A percentile compares a stretch with the other conserved stretches of the same genome.
Conservation (phyloP, 35 echinoderm and acorn worm species). For the Ophioderma brevispina region DNA sequence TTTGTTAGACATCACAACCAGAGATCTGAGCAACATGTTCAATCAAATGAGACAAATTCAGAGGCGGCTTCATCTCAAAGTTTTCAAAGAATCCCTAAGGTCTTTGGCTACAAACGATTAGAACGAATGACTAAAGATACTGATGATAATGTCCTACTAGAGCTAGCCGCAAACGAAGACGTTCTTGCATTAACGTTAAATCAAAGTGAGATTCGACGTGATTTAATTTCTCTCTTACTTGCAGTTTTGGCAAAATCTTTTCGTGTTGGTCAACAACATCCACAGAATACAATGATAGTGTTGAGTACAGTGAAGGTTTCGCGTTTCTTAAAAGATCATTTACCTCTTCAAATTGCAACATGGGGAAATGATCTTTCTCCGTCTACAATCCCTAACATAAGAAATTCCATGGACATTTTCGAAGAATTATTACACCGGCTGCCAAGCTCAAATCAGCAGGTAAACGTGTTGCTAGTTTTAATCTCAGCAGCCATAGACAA, state of each 20-base stretch:
- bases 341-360: constrained; percentile 22
- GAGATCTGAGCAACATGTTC: too few relatives aligned
- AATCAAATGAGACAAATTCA: too few relatives aligned
- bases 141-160: background rate
- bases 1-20: too few relatives aligned
- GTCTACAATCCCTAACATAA: background rate
- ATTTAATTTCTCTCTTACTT: background rate
- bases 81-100: too few relatives aligned
- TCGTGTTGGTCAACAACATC: background rate
- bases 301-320: constrained; percentile 43
- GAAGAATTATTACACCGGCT: constrained; percentile 10
- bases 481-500: constrained; percentile 29
- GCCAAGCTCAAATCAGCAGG: constrained; percentile 35
- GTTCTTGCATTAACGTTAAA: background rate
- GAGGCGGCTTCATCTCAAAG: too few relatives aligned
- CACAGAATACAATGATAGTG: constrained; percentile 7
- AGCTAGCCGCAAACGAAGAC: background rate
- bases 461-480: constrained; percentile 39
- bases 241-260: background rate
- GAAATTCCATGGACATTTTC: constrained; percentile 2
- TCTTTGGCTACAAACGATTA: background rate
- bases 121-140: background rate
- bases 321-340: constrained; percentile 41
- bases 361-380: background rate
- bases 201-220: background rate